Evolutionary conservation across 2,797 vertebrate genomes (phyloP).

Genomic region (Zalophus californianus): DNA sequence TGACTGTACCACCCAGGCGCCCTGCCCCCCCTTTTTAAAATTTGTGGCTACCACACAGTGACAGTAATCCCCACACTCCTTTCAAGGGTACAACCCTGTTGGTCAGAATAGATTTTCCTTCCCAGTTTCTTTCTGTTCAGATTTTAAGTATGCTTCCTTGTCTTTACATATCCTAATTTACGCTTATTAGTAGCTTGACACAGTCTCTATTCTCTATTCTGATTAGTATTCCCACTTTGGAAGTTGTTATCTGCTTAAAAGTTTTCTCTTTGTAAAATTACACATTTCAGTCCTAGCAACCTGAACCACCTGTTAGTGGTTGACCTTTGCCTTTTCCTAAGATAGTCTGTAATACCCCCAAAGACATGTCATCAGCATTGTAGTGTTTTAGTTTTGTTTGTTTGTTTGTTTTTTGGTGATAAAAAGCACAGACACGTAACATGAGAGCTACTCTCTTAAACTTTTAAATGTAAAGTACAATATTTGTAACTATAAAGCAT

Average conservation of each 20-base stretch:
- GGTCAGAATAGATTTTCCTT: not conserved
- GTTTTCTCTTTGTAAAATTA: slow-evolving; percentile 11
- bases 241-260: not conserved
- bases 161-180: not conserved
- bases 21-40: not conserved
- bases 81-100: not conserved
- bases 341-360: not conserved
- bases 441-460: not conserved
- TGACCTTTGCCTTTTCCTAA: not conserved
- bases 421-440: not conserved
- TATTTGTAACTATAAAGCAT: not conserved
- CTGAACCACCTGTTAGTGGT: not conserved
- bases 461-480: not conserved
- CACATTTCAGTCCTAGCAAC: not conserved
- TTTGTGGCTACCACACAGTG: not conserved
- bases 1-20: not conserved
- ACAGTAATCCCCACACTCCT: not conserved
- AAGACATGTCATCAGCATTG: not conserved
- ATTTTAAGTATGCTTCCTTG: not conserved
- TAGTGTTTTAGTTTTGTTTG: not conserved
- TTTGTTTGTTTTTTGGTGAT: not conserved
- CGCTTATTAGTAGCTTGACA: not conserved
- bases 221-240: not conserved
- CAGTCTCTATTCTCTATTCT: not conserved
- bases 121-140: not conserved